Base-by-base conservation (phyloP, 2,888 invertebrate genomes). In the Drosophila infuscata region DNA sequence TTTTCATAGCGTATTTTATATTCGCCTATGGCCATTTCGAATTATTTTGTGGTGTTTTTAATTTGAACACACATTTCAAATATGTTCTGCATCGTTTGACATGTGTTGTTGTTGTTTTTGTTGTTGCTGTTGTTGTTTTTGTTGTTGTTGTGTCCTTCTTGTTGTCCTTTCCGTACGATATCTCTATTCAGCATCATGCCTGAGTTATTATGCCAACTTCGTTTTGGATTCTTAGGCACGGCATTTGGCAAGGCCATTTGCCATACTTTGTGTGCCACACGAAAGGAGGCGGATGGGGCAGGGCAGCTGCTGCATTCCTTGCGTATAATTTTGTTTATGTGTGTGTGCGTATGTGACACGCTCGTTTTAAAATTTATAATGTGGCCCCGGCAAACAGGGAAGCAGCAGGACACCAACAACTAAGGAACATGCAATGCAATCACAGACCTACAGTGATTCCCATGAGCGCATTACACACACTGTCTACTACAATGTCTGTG, bases 331-430 rank as follows among this genome's bases (percentile, higher is more conserved):
- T 87, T 77, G 60, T 87, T 81, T 81, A 83, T 75, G 64, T 70
- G 78, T 75, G 64, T 70, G 78, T 60, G 78, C 63, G 81, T 75
- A 77, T 82, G 82, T 76, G 82, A 77, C 85, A 82, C 72, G 81
- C 81, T 88, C 83, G 81, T 90, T 87, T 90, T 89, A 89, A 89
- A 87, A 87, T 87, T 89, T 87, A 87, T 89, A 88, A 90, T 89
- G 82, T 78, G 70, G 61, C 64, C 54, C 78, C 25, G 54, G 69
- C 70, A 63, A 78, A 79, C 70, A 81, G 72, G 68, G 70, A 61
- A 81, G 66, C 66, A 70, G 69, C 66, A 70, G 69, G 51, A 69
- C 73, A 76, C 63, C 75, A 74, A 72, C 56, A 73, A 51, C 60
- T 64, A 59, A 38, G 73, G 51, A 68, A 88, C 84, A 89, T 83